Conservation (phyloP, 1,140 invertebrate species). For the Ylistrum balloti region DNA sequence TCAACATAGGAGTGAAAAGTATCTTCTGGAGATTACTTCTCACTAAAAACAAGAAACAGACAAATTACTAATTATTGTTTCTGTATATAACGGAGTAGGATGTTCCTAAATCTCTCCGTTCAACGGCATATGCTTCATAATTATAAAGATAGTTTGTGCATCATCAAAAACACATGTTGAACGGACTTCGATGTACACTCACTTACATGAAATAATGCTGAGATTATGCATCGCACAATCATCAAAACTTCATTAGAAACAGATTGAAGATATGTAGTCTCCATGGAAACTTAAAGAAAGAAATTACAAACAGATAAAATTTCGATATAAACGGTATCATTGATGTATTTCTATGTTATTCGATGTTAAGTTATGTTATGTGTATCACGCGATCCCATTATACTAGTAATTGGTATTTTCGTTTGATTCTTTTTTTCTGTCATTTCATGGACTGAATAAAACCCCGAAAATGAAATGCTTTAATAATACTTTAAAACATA, state of each 20-base stretch:
- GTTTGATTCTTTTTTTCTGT: too few relatives aligned
- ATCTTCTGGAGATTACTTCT: background rate
- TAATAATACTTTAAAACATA: too few relatives aligned
- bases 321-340: background rate
- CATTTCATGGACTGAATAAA: too few relatives aligned
- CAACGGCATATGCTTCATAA: background rate
- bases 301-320: constrained; percentile 9
- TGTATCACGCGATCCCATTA: too few relatives aligned
- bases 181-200: background rate
- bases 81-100: constrained; percentile 1
- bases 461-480: too few relatives aligned
- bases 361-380: too few relatives aligned
- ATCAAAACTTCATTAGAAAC: background rate
- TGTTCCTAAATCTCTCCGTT: constrained; percentile 24
- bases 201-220: background rate
- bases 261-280: background rate
- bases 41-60: background rate
- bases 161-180: background rate
- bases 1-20: too few relatives aligned
- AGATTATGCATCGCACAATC: background rate
- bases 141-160: background rate
- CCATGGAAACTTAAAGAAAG: background rate
- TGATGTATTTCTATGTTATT: too few relatives aligned
- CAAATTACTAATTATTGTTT: background rate
- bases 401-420: too few relatives aligned